Percentiles rank a stretch among this genome's conserved stretches.
Conservation (phyloP, 2,113 vertebrate species). For the Clarias gariepinus region DNA sequence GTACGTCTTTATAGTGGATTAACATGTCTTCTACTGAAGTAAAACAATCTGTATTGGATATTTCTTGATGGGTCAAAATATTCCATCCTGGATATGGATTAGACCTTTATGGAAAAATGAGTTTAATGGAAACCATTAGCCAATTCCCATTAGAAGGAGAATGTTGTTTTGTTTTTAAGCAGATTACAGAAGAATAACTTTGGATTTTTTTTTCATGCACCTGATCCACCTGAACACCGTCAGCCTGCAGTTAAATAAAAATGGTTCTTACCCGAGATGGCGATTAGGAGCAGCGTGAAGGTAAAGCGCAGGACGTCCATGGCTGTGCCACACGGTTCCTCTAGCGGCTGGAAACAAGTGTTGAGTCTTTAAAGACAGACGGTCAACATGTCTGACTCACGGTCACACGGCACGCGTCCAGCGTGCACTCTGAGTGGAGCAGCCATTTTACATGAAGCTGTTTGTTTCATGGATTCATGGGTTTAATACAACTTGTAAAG, state of each 20-base stretch:
- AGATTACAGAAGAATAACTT: too few relatives aligned
- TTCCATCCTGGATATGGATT: not conserved
- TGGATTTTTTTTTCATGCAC: too few relatives aligned
- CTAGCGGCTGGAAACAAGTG: not conserved
- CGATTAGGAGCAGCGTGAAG: conserved; percentile 44
- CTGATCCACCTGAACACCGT: not conserved
- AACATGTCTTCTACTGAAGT: not conserved
- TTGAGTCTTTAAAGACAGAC: not conserved
- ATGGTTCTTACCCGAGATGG: conserved; percentile 57
- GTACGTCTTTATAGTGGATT: not conserved
- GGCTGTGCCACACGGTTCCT: conserved; percentile 17
- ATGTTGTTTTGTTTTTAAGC: not conserved
- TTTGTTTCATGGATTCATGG: not conserved
- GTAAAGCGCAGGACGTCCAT: conserved; percentile 50
- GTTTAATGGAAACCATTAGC: not conserved
- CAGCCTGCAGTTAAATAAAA: too few relatives aligned
- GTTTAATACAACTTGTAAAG: not conserved
- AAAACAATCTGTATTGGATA: not conserved
- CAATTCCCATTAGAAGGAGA: not conserved
- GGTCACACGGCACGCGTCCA: conserved; percentile 13
- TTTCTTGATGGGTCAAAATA: not conserved
- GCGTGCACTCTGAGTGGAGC: not conserved
- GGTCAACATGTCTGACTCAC: conserved; percentile 47
- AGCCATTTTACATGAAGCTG: not conserved
- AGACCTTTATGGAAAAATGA: not conserved